Conservation (phyloP, 2,113 vertebrate species). For the Bubo bubo region DNA sequence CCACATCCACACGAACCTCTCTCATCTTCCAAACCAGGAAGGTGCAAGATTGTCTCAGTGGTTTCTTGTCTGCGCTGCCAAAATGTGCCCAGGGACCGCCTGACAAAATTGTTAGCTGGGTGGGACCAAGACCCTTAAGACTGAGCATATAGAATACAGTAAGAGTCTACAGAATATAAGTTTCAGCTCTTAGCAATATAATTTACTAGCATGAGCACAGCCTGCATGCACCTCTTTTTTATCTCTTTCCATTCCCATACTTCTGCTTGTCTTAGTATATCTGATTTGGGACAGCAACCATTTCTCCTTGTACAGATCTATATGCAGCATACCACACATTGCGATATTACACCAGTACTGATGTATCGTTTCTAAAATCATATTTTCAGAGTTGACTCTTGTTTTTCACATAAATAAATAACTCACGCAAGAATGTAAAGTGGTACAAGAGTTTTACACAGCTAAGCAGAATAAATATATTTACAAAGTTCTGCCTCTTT, state of each 20-base stretch:
- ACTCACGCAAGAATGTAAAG: background rate
- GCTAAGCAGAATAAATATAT: background rate
- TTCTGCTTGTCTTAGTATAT: background rate
- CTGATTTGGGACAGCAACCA: background rate
- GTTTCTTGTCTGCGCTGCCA: background rate
- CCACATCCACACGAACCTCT: background rate
- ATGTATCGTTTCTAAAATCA: background rate
- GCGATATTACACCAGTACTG: too few relatives aligned
- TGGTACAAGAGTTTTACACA: background rate
- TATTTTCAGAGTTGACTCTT: background rate
- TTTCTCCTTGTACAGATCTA: background rate
- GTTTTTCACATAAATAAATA: background rate
- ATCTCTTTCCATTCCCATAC: background rate
- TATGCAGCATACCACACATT: too few relatives aligned
- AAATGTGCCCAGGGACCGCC: background rate
- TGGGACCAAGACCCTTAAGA: background rate
- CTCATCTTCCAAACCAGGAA: background rate
- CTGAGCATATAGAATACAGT: background rate
- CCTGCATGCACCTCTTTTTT: background rate
- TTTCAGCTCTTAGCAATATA: background rate
- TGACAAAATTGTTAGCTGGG: background rate
- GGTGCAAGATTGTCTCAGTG: background rate
- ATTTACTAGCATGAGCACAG: background rate
- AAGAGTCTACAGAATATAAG: background rate
- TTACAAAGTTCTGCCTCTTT: background rate